Percentiles rank a stretch among this genome's conserved stretches.
Evolutionary conservation across 2,113 vertebrate species (phyloP).

Genomic region (Oryzias celebensis): DNA sequence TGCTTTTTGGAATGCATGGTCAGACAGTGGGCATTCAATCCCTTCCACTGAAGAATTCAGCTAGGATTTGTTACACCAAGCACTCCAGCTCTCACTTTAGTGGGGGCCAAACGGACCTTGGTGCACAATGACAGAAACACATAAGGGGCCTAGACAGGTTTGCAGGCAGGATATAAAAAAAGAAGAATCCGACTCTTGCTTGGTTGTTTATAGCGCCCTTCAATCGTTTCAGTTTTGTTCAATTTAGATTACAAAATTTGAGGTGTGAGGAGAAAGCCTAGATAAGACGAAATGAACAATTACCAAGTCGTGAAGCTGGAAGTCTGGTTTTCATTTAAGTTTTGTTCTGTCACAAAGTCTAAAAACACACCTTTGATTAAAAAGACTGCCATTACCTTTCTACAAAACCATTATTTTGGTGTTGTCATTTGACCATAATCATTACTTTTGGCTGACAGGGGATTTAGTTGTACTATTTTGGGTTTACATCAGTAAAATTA

Average conservation of each 20-base stretch:
- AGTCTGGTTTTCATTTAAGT: conserved; percentile 18
- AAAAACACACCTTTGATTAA: not conserved
- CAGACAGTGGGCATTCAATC: conserved; percentile 61
- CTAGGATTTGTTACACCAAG: conserved; percentile 53
- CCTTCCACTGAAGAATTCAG: conserved; percentile 48
- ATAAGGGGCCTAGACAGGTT: not conserved
- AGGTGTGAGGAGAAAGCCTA: not conserved
- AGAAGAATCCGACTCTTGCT: too few relatives aligned
- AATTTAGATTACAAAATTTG: conserved; percentile 23
- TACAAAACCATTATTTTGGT: too few relatives aligned
- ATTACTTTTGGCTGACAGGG: too few relatives aligned
- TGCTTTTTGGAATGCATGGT: conserved; percentile 50
- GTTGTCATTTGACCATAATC: too few relatives aligned
- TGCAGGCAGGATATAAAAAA: not conserved
- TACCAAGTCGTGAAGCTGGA: not conserved
- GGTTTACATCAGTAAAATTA: not conserved
- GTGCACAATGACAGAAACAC: conserved; percentile 10
- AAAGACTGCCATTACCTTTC: too few relatives aligned
- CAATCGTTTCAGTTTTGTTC: conserved; percentile 11
- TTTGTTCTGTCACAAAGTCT: not conserved
- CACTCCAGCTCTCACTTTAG: conserved; percentile 26
- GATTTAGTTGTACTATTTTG: too few relatives aligned
- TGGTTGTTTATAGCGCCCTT: conserved; percentile 16
- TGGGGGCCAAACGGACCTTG: conserved; percentile 30
- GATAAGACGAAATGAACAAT: conserved; percentile 29